A percentile compares a stretch with the other conserved stretches of the same genome.
Evolutionary conservation across 1,140 invertebrate genomes (phyloP).

Genomic region (Galleria mellonella): DNA sequence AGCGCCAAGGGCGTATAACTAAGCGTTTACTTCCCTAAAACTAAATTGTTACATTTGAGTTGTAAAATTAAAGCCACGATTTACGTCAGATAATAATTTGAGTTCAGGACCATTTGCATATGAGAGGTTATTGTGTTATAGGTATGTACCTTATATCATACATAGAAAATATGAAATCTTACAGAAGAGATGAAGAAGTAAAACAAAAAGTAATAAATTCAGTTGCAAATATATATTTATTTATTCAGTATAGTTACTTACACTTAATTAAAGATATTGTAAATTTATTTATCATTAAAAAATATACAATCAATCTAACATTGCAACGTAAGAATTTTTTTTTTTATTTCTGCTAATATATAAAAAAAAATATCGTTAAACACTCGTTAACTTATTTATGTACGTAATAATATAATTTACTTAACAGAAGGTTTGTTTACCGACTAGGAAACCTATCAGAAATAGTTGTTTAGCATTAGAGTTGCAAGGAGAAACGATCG

Average conservation of each 20-base stretch:
- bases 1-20: slow-evolving; percentile 54
- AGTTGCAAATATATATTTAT: too few relatives aligned
- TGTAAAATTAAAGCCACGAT: slow-evolving; percentile 65
- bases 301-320: too few relatives aligned
- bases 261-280: too few relatives aligned
- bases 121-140: neutral
- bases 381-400: too few relatives aligned
- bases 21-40: slow-evolving; percentile 65
- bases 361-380: too few relatives aligned
- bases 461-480: slow-evolving; percentile 23
- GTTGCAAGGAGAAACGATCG: slow-evolving; percentile 42
- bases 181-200: too few relatives aligned
- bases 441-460: slow-evolving; percentile 35
- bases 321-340: too few relatives aligned
- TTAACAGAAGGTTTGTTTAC: slow-evolving; percentile 16
- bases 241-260: too few relatives aligned
- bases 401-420: slow-evolving; percentile 10
- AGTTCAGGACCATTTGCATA: slow-evolving; percentile 14
- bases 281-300: too few relatives aligned
- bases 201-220: too few relatives aligned
- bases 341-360: too few relatives aligned
- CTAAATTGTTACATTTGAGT: slow-evolving; percentile 69
- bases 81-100: slow-evolving; percentile 33
- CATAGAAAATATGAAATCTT: too few relatives aligned
- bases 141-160: neutral